Conservation (phyloP, 2,113 vertebrate genomes). For the Brachirus orientalis region DNA sequence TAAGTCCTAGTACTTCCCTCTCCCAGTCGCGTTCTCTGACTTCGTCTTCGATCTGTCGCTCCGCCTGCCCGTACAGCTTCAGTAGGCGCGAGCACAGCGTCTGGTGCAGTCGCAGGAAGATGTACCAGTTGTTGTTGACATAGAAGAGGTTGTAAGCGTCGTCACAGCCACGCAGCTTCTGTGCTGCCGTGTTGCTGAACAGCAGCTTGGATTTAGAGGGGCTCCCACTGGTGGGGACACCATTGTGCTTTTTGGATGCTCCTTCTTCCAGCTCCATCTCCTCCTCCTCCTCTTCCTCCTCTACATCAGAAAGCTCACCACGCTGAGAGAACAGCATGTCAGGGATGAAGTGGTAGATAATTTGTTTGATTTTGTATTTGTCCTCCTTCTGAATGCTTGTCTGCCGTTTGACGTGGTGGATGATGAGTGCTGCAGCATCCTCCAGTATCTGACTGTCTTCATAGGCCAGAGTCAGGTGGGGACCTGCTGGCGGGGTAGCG, state of each 20-base stretch:
- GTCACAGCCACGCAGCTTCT: slow-evolving; percentile 89
- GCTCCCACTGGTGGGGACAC: slow-evolving; percentile 81
- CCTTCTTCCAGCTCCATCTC: slow-evolving; percentile 85
- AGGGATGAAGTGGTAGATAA: slow-evolving; percentile 97
- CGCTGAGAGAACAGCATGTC: slow-evolving; percentile 96
- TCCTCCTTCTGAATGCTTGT: slow-evolving; percentile 97
- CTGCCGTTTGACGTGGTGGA: slow-evolving; percentile 98
- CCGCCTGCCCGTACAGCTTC: slow-evolving; percentile 92
- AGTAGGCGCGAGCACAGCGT: slow-evolving; percentile 93
- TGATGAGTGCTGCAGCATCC: slow-evolving; percentile 95
- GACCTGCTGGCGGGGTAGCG: slow-evolving; percentile 81
- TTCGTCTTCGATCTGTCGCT: slow-evolving; percentile 95
- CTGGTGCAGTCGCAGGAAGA: slow-evolving; percentile 96
- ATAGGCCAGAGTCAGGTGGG: slow-evolving; percentile 90
- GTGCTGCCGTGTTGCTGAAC: slow-evolving; percentile 88
- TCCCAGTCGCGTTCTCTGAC: slow-evolving; percentile 93
- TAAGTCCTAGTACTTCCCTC: slow-evolving; percentile 92
- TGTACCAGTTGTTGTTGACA: slow-evolving; percentile 99
- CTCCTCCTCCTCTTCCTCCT: slow-evolving; percentile 93
- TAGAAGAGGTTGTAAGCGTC: slow-evolving; percentile 97
- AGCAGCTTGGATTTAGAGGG: slow-evolving; percentile 91
- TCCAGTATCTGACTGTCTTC: slow-evolving; percentile 97
- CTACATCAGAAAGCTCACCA: slow-evolving; percentile 93
- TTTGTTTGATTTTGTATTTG: slow-evolving; percentile 99
- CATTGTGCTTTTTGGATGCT: slow-evolving; percentile 92